These are phyloP conservation scores for Papilio polyxenes DNA, from an alignment of 1,140 invertebrate genomes.

Conservation along the genomic window DNA sequence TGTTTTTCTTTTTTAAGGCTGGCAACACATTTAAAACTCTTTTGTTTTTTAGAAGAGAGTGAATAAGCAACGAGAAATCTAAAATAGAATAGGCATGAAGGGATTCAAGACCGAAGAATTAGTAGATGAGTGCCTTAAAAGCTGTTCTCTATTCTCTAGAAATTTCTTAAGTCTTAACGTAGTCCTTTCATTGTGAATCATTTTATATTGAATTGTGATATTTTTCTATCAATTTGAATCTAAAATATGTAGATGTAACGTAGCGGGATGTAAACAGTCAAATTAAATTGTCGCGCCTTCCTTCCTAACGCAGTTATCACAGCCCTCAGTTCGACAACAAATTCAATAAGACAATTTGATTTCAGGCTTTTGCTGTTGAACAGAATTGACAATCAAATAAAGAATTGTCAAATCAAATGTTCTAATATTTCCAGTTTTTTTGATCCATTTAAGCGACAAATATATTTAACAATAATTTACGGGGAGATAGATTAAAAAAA, in stretches of 20 bases:
- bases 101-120: too few relatives aligned
- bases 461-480: neutral
- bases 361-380: neutral
- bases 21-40: neutral
- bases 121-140: too few relatives aligned
- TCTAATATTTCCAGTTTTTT: neutral
- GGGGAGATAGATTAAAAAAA: too few relatives aligned
- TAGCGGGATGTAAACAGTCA: conserved; percentile 6
- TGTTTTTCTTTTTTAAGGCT: neutral
- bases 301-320: conserved; percentile 18
- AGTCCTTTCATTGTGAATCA: neutral
- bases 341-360: conserved; percentile 28
- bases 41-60: too few relatives aligned
- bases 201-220: neutral
- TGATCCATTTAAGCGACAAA: neutral
- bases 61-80: too few relatives aligned
- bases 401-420: conserved; percentile 13
- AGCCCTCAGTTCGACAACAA: conserved; percentile 14
- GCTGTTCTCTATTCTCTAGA: neutral
- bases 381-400: conserved; percentile 5
- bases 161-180: neutral
- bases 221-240: neutral
- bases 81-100: too few relatives aligned
- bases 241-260: conserved; percentile 15
- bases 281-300: conserved; percentile 14